These are phyloP conservation scores for Ciconia boyciana DNA, from an alignment of 2,113 vertebrate genomes.

Conservation along the genomic window DNA sequence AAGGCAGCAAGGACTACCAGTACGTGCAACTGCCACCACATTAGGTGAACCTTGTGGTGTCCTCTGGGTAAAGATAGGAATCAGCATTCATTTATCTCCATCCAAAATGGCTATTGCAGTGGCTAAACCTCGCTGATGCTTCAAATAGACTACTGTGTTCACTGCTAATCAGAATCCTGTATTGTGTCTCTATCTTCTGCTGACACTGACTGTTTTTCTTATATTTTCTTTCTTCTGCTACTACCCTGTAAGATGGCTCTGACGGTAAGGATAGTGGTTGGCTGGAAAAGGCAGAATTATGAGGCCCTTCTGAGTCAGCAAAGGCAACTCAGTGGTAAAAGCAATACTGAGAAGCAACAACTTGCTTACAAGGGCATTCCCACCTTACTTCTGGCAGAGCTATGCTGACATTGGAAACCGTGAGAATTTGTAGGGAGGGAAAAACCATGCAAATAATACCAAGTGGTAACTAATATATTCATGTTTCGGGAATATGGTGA, in stretches of 20 bases:
- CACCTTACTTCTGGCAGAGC: not conserved
- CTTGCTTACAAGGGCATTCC: not conserved
- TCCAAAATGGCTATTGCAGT: not conserved
- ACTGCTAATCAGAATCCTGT: not conserved
- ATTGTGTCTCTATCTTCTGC: not conserved
- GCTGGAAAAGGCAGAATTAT: not conserved
- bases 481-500: not conserved
- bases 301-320: slow-evolving; percentile 12
- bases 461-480: not conserved
- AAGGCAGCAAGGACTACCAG: not conserved
- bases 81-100: not conserved
- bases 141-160: not conserved
- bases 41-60: not conserved
- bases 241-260: not conserved
- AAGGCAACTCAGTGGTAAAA: not conserved
- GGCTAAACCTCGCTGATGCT: not conserved
- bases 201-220: not conserved
- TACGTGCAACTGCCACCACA: not conserved
- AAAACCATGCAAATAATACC: slow-evolving; percentile 11
- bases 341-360: not conserved
- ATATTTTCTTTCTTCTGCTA: not conserved
- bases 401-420: not conserved
- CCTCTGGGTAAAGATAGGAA: not conserved
- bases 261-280: not conserved
- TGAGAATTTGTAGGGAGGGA: slow-evolving; percentile 13